Evolutionary conservation across 1,140 invertebrate genomes (phyloP), one percentile per base, ranked within the genome.

Genomic region (Drosophila triauraria): DNA sequence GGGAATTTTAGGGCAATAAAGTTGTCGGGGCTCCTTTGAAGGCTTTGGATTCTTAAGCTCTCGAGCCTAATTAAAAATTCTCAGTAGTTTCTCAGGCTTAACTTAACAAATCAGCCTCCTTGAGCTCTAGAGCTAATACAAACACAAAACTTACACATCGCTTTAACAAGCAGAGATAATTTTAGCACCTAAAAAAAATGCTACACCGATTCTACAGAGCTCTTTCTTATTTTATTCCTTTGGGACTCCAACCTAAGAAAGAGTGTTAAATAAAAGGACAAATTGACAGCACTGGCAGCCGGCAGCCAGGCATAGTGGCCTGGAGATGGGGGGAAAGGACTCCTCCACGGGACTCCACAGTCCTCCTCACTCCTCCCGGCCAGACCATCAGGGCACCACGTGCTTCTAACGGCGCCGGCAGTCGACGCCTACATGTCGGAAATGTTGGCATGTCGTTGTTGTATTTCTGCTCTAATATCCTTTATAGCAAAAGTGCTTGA

Each of bases 401-500:
- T 77, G 75, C 75, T 77, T 77, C 63, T 77, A 77, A 77, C 84
- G 84, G 85, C 85, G 86, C 81, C 81, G 71, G 27, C 81, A 90
- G 85, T 85, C 85, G 85, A 90, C 85, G 85, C 85, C 85, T 90
- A 90, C 85, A 90, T 90, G 85, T 90, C 85, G 85, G 85, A 90
- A 90, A 90, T 90, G 85, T 90, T 90, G 85, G 85, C 85, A 90
- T 90, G 85, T 90, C 85, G 85, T 90, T 90, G 85, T 90, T 90
- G 85, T 90, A 90, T 90, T 90, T 90, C 85, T 90, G 81, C 85
- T 90, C 85, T 90, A 90, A 90, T 90, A 90, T 90, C 85, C 85
- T 90, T 90, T 90, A 90, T 90, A 90, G 85, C 85, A 90, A 90
- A 90, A 90, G 85, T 90, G 85, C 85, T 90, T 90, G 85, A 90